Percentiles rank a stretch among this genome's conserved stretches.
Evolutionary conservation across 2,888 invertebrate genomes (phyloP).

Genomic region (Acleris holmiana): DNA sequence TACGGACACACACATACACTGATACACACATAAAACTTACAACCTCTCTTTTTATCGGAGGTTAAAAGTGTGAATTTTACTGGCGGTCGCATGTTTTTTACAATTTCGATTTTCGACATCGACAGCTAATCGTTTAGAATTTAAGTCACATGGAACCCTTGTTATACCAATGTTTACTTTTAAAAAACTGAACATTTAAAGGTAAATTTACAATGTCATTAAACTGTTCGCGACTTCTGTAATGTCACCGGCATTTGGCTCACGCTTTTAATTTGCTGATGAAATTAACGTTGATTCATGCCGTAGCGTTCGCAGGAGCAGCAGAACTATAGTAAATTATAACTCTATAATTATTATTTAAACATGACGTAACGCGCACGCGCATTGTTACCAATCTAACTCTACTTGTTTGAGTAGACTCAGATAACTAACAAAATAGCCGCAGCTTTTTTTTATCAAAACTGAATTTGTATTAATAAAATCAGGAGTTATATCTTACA

Average conservation of each 20-base stretch:
- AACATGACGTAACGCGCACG: neutral
- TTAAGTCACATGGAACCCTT: constrained; percentile 16
- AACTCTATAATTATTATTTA: neutral
- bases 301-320: constrained; percentile 2
- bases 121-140: neutral
- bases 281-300: constrained; percentile 32
- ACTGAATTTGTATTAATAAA: no score
- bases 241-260: constrained; percentile 42
- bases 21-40: no score
- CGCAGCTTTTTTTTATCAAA: no score
- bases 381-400: no score
- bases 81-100: no score
- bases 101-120: neutral
- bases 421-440: no score
- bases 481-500: no score
- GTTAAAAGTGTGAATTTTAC: no score
- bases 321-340: constrained; percentile 18
- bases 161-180: constrained; percentile 11
- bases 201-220: constrained; percentile 63
- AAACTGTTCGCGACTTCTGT: constrained; percentile 62
- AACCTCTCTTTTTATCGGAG: no score
- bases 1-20: no score
- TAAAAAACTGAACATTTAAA: constrained; percentile 65
- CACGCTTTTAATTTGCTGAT: constrained; percentile 33
- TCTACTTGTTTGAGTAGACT: no score